A percentile compares a stretch with the other conserved stretches of the same genome.
phyloP scores from a whole-genome alignment of 2,113 vertebrate genomes.

The Ochotona curzoniae region DNA sequence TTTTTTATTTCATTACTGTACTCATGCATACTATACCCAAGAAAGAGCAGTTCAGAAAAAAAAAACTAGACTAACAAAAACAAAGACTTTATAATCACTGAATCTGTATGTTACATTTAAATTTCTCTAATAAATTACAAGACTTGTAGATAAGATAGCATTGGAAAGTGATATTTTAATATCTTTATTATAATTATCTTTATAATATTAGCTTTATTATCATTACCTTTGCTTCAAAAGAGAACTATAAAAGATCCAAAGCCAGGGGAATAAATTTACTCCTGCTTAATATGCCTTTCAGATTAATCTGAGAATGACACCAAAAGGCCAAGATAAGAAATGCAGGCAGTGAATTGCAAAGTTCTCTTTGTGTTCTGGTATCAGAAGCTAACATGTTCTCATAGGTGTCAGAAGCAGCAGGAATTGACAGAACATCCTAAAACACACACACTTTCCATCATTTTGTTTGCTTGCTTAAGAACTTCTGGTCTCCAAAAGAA shows the following conservation, averaged over 20 bases:
- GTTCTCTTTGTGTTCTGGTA: not conserved
- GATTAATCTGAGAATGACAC: conserved; percentile 87
- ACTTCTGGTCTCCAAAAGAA: not conserved
- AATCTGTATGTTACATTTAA: not conserved
- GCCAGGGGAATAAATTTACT: not conserved
- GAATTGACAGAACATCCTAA: too few relatives aligned
- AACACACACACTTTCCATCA: not conserved
- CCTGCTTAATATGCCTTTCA: conserved; percentile 35
- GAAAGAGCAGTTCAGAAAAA: not conserved
- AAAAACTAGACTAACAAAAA: not conserved
- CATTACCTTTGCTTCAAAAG: not conserved
- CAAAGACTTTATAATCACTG: not conserved
- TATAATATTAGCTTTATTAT: not conserved
- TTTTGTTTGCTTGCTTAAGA: conserved; percentile 33
- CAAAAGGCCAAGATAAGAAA: conserved; percentile 87
- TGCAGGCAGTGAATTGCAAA: conserved; percentile 76
- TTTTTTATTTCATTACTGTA: not conserved
- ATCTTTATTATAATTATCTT: not conserved
- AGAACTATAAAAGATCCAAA: not conserved
- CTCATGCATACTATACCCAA: not conserved
- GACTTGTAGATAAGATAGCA: not conserved
- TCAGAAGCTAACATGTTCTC: not conserved
- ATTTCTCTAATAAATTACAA: not conserved
- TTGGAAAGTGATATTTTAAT: not conserved
- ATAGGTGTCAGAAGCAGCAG: too few relatives aligned